Base-by-base conservation (phyloP, 2,113 vertebrate genomes). In the Dolichallabes microphthalmus region DNA sequence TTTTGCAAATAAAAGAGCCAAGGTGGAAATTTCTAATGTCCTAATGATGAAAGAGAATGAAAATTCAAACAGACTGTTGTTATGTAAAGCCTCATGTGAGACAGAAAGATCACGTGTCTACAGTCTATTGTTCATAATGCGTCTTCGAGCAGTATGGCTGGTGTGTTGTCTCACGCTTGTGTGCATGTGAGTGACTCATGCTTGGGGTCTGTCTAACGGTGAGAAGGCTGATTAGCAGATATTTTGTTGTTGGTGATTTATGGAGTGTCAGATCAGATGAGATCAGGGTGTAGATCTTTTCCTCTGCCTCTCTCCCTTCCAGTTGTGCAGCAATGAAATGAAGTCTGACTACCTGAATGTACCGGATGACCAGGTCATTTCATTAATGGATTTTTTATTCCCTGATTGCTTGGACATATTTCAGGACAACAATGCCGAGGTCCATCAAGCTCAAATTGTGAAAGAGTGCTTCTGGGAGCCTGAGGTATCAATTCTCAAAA, bases 151-250 rank as follows among this genome's bases (percentile, higher is more conserved):
- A 86, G 80, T 35, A 86, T 55, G 69, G 76, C n/a, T 68, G 83
- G 39, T 39, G 86, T 90, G 82, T 88, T 90, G 86, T 87, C 82
- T 89, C 64, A 88, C 86, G 85, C 87, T 58, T 73, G 85, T 86
- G 78, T 61, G 80, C 78, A 82, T 82, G 86, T 53, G 64, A 75
- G 63, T 93, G 87, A 88, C 63, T 87, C 80, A 84, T 74, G 13
- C 80, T 32, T 32, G 39, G 79, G 63, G 63, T 39, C 27, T 76
- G 76, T 85, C 55, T 79, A 74, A 89, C 82, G 61, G 77, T 86
- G 85, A 39, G 85, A 39, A 63, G 53, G 52, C 20, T 22, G 25
- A 27, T 82, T 57, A 80, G 81, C 60, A 53, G 82, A 57, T 85
- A 64, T 81, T 53, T 35, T 25, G 66, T 52, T 63, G 52, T 82